Evolutionary conservation across 2,797 vertebrate genomes (phyloP).

Genomic region (Channallabes apus): DNA sequence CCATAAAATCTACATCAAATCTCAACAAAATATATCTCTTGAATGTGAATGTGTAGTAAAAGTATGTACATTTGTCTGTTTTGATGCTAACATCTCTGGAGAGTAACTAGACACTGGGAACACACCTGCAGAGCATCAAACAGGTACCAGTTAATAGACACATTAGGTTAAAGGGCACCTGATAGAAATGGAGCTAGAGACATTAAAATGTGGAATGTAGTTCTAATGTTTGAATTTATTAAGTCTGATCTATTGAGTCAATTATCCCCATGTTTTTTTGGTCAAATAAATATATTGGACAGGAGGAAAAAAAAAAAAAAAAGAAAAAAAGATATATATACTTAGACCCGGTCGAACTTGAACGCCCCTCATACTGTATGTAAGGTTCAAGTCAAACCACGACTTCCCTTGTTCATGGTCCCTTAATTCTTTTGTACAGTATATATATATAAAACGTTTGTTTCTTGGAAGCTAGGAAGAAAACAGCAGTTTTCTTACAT

Average conservation of each 20-base stretch:
- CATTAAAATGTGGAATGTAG: background rate
- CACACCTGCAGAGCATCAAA: background rate
- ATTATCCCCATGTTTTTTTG: background rate
- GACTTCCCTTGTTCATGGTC: too few species aligned
- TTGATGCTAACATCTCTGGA: background rate
- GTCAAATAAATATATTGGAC: background rate
- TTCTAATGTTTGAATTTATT: background rate
- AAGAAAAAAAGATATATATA: background rate
- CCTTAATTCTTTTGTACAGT: too few species aligned
- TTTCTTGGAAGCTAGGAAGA: background rate
- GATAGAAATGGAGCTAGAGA: background rate
- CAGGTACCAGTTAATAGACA: too few species aligned
- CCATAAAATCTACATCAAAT: too few species aligned
- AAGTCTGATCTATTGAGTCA: background rate
- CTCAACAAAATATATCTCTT: background rate
- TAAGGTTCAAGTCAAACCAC: too few species aligned
- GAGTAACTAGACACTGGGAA: background rate
- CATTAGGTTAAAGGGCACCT: too few species aligned
- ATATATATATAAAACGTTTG: too few species aligned
- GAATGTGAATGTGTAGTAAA: background rate
- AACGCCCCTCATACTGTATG: too few species aligned
- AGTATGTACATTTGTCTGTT: background rate
- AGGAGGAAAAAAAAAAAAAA: background rate
- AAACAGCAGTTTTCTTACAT: background rate
- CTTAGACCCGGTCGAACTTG: too few species aligned